Evolutionary conservation across 2,797 vertebrate genomes (phyloP).

Genomic region (Melanotaenia pygmaea): DNA sequence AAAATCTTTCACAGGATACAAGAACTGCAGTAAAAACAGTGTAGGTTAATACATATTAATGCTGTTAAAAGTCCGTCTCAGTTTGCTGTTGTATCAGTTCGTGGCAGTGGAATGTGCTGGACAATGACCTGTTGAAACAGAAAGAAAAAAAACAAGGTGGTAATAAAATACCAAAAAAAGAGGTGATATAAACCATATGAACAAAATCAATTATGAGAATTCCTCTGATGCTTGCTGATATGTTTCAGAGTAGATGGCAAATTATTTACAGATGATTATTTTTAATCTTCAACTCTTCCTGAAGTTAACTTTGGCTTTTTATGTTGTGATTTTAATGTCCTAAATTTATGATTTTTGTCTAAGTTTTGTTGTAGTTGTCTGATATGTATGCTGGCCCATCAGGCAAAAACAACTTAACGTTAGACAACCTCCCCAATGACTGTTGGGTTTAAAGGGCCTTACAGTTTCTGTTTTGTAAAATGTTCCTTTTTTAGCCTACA

Average conservation of each 20-base stretch:
- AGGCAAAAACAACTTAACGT: background rate
- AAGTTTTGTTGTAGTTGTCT: background rate
- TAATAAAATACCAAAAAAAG: background rate
- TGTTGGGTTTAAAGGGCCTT: no score
- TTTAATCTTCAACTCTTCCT: no score
- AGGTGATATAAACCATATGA: background rate
- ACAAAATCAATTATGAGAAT: no score
- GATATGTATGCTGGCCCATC: no score
- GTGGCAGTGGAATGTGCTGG: conserved; percentile 32
- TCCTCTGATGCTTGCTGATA: background rate
- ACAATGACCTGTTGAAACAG: conserved; percentile 56
- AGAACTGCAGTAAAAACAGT: background rate
- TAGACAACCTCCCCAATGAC: no score
- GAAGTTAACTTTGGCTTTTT: background rate
- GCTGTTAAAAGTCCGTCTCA: conserved; percentile 20
- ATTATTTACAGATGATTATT: no score
- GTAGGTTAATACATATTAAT: background rate
- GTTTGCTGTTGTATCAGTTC: conserved; percentile 20
- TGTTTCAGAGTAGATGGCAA: no score
- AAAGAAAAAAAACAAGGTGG: background rate
- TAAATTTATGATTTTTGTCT: background rate
- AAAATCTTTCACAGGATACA: background rate
- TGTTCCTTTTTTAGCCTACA: background rate
- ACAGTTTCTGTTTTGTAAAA: background rate
- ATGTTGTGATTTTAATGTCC: background rate